Evolutionary conservation across 2,888 invertebrate genomes (phyloP).

Genomic region (Sycophila texana): DNA sequence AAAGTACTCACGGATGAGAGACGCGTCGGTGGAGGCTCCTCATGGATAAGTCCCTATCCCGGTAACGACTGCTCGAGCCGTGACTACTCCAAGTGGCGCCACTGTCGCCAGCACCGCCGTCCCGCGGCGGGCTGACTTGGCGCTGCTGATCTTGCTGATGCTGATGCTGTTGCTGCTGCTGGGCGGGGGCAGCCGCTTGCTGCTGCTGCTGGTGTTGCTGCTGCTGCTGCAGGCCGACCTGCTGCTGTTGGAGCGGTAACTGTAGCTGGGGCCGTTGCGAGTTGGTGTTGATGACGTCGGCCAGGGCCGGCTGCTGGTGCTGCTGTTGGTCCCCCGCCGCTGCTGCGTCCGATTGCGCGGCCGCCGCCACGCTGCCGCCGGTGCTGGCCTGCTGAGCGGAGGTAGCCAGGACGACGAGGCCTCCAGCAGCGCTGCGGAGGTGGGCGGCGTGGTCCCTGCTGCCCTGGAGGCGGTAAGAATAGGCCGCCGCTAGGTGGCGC

Average conservation of each 20-base stretch:
- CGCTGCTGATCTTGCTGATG: conserved; percentile 40
- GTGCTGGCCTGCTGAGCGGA: conserved; percentile 40
- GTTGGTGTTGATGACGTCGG: conserved; percentile 6
- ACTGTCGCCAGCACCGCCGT: conserved; percentile 68
- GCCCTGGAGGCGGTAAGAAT: conserved; percentile 76
- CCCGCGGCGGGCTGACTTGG: conserved; percentile 59
- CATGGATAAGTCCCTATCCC: conserved; percentile 72
- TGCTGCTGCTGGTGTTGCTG: conserved; percentile 29
- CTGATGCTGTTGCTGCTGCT: conserved; percentile 55
- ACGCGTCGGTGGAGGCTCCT: conserved; percentile 73
- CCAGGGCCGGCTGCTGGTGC: conserved; percentile 42
- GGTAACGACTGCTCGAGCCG: conserved; percentile 63
- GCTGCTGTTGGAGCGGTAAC: conserved; percentile 47
- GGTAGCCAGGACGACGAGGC: conserved; percentile 60
- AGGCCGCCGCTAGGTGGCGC: conserved; percentile 76
- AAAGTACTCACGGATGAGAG: conserved; percentile 72
- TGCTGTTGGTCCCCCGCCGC: conserved; percentile 61
- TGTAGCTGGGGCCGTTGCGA: conserved; percentile 49
- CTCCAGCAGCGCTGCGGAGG: conserved; percentile 50
- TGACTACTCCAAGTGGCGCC: conserved; percentile 65
- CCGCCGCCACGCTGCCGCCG: conserved; percentile 40
- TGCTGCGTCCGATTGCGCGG: conserved; percentile 39
- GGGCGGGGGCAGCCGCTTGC: conserved; percentile 54
- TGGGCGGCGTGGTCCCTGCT: conserved; percentile 9
- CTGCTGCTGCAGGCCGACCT: conserved; percentile 9